Evolutionary conservation across 35 echinoderm and acorn worm genomes (phyloP), one percentile per base, ranked within the genome.

Genomic region (Heliocidaris tuberculata): DNA sequence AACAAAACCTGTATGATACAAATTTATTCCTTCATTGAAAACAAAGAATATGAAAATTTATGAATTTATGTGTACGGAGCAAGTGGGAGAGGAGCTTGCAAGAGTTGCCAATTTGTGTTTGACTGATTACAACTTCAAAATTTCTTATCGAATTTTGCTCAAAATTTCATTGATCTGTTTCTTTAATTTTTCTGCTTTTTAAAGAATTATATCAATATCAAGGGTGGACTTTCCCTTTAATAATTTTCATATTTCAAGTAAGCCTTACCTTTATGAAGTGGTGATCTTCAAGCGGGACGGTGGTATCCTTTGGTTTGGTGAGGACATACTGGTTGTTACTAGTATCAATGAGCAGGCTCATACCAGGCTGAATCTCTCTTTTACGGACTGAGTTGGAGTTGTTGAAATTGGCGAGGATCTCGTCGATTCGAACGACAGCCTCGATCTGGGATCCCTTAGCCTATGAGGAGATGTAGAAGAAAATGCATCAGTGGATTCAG

Each of bases 291-390:
- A 97, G 95, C 0, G 98, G 98, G 11, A 99, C 95, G 35, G 98
- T 99, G 5, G 97, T 97, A 86, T 99, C 98, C 56, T 97, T 99
- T 4, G 98, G 98, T 90, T 97, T 99, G 17, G 97, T 96, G 24
- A 99, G 71, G 11, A 99, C 96, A 88, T 99, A 99, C 90, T 99
- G 98, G 86, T 99, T 99, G 93, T 97, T 97, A 86, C 95, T 99
- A 5, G 98, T 94, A 86, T 99, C 98, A 21, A 99, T 93, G 3
- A 99, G 92, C 16, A 97, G 86, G 88, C 98, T 99, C 96, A 99
- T 95, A 4, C 94, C 96, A 50, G 94, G 94, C 27, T 96, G 94
- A 17, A 96, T 91, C 30, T 94, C 97, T 7, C 86, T 50, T 52
- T 86, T 95, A 0, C 32, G 29, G 1, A 65, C 95, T 9, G 21